These are phyloP conservation scores for Heliconius hewitsoni DNA, from an alignment of 1,140 invertebrate genomes.

Conservation along the genomic window DNA sequence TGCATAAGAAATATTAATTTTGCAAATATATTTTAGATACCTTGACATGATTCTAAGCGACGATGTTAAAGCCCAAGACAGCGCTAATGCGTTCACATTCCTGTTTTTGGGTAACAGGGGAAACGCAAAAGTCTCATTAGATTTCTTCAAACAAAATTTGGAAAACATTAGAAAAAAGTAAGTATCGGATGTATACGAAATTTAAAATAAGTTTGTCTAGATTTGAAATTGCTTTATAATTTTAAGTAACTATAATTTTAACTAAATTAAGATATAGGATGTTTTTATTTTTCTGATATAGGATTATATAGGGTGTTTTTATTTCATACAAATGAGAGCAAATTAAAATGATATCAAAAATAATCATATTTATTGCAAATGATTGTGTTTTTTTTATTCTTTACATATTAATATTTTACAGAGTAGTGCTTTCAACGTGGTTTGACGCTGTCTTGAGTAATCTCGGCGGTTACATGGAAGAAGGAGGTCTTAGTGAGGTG, in stretches of 20 bases:
- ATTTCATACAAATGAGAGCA: too few species aligned
- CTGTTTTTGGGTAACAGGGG: constrained; percentile 59
- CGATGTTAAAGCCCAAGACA: constrained; percentile 66
- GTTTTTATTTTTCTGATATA: too few species aligned
- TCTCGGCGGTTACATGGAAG: constrained; percentile 60
- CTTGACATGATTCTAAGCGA: constrained; percentile 61
- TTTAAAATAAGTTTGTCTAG: background rate
- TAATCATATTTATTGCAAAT: too few species aligned
- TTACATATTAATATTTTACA: constrained; percentile 44
- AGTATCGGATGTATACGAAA: constrained; percentile 38
- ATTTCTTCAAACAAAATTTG: constrained; percentile 57
- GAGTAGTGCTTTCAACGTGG: constrained; percentile 61
- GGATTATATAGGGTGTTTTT: too few species aligned
- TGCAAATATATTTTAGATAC: constrained; percentile 44
- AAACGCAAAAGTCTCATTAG: constrained; percentile 56
- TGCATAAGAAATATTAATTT: background rate
- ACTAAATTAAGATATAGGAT: too few species aligned
- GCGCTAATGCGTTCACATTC: constrained; percentile 66
- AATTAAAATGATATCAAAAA: too few species aligned
- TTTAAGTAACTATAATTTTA: too few species aligned
- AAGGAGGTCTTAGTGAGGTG: constrained; percentile 67
- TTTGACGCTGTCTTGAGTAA: constrained; percentile 58
- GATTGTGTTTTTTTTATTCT: too few species aligned
- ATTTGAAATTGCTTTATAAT: background rate
- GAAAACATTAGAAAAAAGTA: constrained; percentile 58